Evolutionary conservation across 2,797 vertebrate species (phyloP).

Genomic region (Neolamprologus multifasciatus): DNA sequence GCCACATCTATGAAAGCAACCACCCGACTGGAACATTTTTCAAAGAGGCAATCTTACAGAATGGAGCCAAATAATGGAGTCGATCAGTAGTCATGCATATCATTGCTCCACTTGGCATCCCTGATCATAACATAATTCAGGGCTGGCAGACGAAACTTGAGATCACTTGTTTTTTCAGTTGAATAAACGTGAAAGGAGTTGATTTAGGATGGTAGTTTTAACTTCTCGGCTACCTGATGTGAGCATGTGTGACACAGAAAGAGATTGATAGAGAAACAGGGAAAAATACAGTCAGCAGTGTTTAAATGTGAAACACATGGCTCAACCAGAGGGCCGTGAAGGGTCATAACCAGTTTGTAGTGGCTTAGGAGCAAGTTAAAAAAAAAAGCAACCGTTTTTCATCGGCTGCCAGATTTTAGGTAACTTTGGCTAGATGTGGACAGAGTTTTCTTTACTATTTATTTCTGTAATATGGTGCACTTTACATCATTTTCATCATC

Average conservation of each 20-base stretch:
- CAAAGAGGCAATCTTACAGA: slow-evolving; percentile 31
- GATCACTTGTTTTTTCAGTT: slow-evolving; percentile 59
- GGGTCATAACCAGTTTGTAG: slow-evolving; percentile 6
- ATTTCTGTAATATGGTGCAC: background rate
- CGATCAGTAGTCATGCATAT: slow-evolving; percentile 59
- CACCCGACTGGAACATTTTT: slow-evolving; percentile 40
- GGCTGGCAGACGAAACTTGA: slow-evolving; percentile 38
- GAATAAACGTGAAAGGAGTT: slow-evolving; percentile 24
- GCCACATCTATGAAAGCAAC: slow-evolving; percentile 55
- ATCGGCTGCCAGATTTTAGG: background rate
- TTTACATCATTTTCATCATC: background rate
- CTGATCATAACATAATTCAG: slow-evolving; percentile 23
- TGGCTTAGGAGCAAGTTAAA: background rate
- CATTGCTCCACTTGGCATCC: slow-evolving; percentile 58
- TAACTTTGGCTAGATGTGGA: background rate
- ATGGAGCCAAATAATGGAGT: slow-evolving; percentile 44
- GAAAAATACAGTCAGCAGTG: background rate
- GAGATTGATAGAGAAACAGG: slow-evolving; percentile 21
- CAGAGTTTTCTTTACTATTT: background rate
- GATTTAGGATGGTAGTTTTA: slow-evolving; percentile 34
- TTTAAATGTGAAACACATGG: slow-evolving; percentile 61
- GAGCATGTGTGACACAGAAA: slow-evolving; percentile 20
- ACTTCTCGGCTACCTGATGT: slow-evolving; percentile 38
- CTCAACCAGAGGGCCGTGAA: background rate
- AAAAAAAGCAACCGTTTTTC: background rate